These are phyloP conservation scores for Taxidea taxus DNA, from an alignment of 2,113 vertebrate genomes.

Conservation along the genomic window DNA sequence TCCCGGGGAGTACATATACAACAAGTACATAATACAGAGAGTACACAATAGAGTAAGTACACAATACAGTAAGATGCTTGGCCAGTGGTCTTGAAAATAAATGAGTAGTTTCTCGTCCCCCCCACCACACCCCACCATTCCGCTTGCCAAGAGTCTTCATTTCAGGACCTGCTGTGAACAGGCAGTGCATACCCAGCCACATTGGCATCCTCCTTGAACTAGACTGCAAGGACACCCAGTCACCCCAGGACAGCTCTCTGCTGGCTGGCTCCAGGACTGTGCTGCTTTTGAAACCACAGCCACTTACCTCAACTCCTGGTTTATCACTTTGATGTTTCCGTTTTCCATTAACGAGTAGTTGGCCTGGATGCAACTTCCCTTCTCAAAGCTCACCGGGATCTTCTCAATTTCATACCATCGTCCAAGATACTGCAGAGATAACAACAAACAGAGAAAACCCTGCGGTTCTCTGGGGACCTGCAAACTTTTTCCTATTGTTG, in stretches of 20 bases:
- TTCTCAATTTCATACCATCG: slow-evolving; percentile 90
- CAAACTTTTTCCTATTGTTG: slow-evolving; percentile 25
- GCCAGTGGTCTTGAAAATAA: background rate
- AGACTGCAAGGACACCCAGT: background rate
- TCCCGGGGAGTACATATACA: background rate
- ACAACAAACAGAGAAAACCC: slow-evolving; percentile 25
- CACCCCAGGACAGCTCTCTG: background rate
- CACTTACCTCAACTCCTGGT: slow-evolving; percentile 84
- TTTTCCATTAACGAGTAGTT: slow-evolving; percentile 85
- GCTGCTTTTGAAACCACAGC: background rate
- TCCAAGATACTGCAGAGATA: slow-evolving; percentile 86
- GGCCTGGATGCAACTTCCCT: slow-evolving; percentile 85
- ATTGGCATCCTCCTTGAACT: background rate
- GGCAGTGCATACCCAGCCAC: background rate
- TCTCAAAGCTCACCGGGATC: slow-evolving; percentile 85
- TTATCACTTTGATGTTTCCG: slow-evolving; percentile 86
- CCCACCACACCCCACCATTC: background rate
- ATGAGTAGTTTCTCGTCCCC: background rate
- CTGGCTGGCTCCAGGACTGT: background rate
- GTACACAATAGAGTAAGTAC: background rate
- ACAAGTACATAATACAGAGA: background rate
- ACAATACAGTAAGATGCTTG: background rate
- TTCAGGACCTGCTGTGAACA: background rate
- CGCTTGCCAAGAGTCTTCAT: background rate
- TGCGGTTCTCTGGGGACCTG: slow-evolving; percentile 39